phyloP scores from a whole-genome alignment of 1,140 invertebrate species.

The Lepidotrigona ventralis region DNA sequence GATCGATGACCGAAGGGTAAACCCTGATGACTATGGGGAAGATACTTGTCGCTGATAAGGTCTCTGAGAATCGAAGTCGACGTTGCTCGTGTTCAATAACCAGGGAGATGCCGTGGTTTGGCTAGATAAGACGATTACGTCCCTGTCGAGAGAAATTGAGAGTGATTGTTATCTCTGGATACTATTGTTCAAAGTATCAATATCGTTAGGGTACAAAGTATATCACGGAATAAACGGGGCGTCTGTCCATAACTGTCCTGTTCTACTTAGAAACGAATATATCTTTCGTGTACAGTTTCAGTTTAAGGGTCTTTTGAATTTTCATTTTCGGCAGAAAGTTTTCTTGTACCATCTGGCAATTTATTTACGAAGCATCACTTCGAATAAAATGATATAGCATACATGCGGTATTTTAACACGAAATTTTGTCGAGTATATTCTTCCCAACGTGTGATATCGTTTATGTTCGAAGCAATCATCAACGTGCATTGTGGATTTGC shows the following conservation, averaged over 20 bases:
- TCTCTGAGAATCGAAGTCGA: conserved; percentile 11
- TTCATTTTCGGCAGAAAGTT: neutral
- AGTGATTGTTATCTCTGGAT: neutral
- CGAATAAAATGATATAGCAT: too few relatives aligned
- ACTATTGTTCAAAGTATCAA: neutral
- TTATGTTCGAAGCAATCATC: too few relatives aligned
- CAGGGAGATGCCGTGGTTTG: too few relatives aligned
- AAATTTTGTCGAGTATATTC: too few relatives aligned
- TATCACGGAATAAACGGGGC: neutral
- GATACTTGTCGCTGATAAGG: conserved; percentile 19
- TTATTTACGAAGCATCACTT: too few relatives aligned
- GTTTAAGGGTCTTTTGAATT: neutral
- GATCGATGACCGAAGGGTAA: conserved; percentile 24
- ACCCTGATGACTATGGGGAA: neutral
- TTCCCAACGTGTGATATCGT: too few relatives aligned
- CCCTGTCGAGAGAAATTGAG: neutral
- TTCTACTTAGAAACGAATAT: neutral
- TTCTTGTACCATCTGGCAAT: too few relatives aligned
- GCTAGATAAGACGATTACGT: neutral
- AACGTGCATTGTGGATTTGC: too few relatives aligned
- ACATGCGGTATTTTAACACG: too few relatives aligned
- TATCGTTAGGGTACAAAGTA: neutral
- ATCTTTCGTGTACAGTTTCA: neutral
- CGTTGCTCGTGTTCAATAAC: conserved; percentile 26
- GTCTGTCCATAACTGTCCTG: neutral